Evolutionary conservation across 2,888 invertebrate species (phyloP), one percentile per base, ranked within the genome.

Genomic region (Eupelmus urozonus): DNA sequence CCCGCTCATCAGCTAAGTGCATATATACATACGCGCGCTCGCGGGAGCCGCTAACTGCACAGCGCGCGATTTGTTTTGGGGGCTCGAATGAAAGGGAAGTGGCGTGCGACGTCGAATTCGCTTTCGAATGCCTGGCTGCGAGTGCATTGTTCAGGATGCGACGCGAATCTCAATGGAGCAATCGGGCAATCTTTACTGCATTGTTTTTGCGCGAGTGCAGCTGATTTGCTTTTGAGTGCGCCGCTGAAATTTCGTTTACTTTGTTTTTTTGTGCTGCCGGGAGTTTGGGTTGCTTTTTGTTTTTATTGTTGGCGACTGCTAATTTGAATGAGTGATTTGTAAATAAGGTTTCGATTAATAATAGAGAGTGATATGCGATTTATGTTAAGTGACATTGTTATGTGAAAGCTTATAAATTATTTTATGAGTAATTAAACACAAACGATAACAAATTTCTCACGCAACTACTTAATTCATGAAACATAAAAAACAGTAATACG

Each of bases 1-100:
- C 63, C n/a, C 53, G 55, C 67, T 80, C 80, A 80, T 80, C 80
- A 80, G 77, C 80, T 80, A 80, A 80, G 80, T 80, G 80, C 77
- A 74, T n/a, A n/a, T n/a, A n/a, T n/a, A n/a, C n/a, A n/a, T n/a
- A n/a, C n/a, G n/a, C n/a, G n/a, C n/a, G n/a, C n/a, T n/a, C n/a
- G n/a, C 55, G 49, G 20, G 11, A 5, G 53, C 18, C 3, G 16
- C 62, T 73, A 51, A 49, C 60, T 73, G 70, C 59, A 4, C 13
- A 2, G 29, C 27, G 67, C 49, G 45, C 72, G 79, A 76, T 76
- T 76, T 79, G 73, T 80, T 80, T 78, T 71, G 45, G 40, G n/a
- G n/a, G n/a, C n/a, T 11, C 65, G 27, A 65, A 70, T 80, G 71
- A 72, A 73, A 60, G 70, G 55, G 55, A 74, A 70, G 53, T 29